Evolutionary conservation across 2,113 vertebrate genomes (phyloP).

Genomic region (Nicator chloris): DNA sequence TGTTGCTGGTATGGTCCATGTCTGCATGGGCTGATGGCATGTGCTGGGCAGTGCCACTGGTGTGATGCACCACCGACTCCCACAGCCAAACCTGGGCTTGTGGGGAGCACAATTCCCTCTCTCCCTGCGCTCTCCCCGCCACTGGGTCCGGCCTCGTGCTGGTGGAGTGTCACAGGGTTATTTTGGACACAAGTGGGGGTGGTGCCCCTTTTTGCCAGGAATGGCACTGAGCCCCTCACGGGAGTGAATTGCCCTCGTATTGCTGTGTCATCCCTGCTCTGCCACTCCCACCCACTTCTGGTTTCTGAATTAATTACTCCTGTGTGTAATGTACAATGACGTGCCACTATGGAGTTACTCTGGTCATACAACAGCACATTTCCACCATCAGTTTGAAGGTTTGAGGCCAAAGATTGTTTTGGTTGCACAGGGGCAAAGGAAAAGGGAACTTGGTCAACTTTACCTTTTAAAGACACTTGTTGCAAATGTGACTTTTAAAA

Average conservation of each 20-base stretch:
- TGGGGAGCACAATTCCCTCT: not conserved
- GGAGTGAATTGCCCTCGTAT: not conserved
- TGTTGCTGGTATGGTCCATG: rapidly evolving
- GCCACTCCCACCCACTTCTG: not conserved
- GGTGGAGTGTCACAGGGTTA: not conserved
- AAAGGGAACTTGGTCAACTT: not conserved
- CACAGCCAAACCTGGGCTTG: not conserved
- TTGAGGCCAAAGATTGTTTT: not conserved
- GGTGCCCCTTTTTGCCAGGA: not conserved
- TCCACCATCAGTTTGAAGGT: not conserved
- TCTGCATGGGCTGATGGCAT: not conserved
- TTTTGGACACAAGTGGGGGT: not conserved
- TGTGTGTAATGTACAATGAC: not conserved
- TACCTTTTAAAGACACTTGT: slow-evolving; percentile 11
- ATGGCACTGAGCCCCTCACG: not conserved
- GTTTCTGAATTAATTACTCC: not conserved
- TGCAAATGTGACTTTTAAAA: slow-evolving; percentile 73
- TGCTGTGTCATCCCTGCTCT: not conserved
- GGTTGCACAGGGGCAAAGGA: not conserved
- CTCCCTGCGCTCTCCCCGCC: rapidly evolving
- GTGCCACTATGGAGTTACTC: not conserved
- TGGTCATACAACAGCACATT: not conserved
- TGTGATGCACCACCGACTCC: not conserved
- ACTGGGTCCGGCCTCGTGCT: rapidly evolving
- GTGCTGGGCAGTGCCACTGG: not conserved